A percentile compares a stretch with the other conserved stretches of the same genome.
Evolutionary conservation across 2,888 invertebrate species (phyloP).

Genomic region (Phortica okadai): DNA sequence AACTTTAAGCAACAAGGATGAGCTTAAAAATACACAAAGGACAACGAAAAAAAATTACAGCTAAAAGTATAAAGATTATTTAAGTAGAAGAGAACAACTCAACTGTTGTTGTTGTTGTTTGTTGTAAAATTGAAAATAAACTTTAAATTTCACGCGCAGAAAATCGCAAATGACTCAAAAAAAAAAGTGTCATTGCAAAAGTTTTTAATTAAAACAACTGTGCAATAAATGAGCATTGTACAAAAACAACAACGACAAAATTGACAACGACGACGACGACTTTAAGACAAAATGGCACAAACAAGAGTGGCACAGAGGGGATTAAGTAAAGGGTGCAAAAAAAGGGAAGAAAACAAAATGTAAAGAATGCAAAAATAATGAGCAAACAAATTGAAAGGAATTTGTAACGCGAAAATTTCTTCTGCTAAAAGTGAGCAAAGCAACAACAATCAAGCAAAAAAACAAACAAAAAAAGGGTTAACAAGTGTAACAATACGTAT

Average conservation of each 20-base stretch:
- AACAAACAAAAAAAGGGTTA: not conserved
- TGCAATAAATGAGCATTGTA: conserved; percentile 59
- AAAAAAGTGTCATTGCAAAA: conserved; percentile 57
- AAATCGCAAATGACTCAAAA: conserved; percentile 47
- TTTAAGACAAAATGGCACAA: not conserved
- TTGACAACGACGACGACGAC: conserved; percentile 15
- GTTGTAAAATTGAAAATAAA: conserved; percentile 24
- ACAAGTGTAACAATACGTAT: conserved; percentile 42
- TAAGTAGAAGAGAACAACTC: not conserved
- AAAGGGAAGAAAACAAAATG: not conserved
- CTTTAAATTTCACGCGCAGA: conserved; percentile 11
- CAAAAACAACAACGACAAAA: conserved; percentile 43
- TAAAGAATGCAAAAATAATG: conserved; percentile 22
- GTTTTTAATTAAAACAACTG: conserved; percentile 70
- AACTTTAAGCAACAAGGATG: not conserved
- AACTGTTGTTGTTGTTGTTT: not conserved
- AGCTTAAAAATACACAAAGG: not conserved
- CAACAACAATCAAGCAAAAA: not conserved
- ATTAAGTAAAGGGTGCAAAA: not conserved
- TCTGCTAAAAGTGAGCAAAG: not conserved
- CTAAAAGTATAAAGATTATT: not conserved
- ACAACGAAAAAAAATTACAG: not conserved
- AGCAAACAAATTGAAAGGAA: conserved; percentile 44
- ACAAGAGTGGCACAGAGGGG: not conserved
- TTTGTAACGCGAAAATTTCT: conserved; percentile 55